Percentiles rank a stretch among this genome's conserved stretches.
These are phyloP conservation scores for Pluvialis apricaria DNA, from an alignment of 2,113 vertebrate genomes.

Conservation along the genomic window DNA sequence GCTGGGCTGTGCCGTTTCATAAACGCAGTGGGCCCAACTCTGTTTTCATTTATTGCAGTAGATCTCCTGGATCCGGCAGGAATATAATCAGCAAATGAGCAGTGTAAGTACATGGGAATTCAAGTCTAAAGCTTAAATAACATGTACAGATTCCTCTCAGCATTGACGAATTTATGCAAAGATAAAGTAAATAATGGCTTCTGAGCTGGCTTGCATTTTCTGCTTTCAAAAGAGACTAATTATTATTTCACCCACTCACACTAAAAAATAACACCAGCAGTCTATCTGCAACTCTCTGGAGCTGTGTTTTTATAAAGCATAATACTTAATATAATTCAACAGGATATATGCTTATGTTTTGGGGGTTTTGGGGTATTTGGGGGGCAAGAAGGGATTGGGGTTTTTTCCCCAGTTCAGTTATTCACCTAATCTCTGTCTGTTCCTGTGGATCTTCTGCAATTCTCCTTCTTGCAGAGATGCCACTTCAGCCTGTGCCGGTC, in stretches of 20 bases:
- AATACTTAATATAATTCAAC: not conserved
- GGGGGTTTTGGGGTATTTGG: not conserved
- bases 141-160: not conserved
- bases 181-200: not conserved
- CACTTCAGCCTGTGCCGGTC: too few species aligned
- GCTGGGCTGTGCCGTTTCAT: not conserved
- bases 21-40: not conserved
- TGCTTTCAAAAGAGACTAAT: not conserved
- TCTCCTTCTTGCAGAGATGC: not conserved
- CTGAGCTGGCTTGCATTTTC: not conserved
- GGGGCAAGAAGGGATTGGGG: not conserved
- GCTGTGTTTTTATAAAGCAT: not conserved
- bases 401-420: not conserved
- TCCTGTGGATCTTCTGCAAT: not conserved
- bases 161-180: not conserved
- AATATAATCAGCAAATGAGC: not conserved
- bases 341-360: not conserved
- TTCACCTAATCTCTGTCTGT: not conserved
- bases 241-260: not conserved
- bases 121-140: not conserved
- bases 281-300: not conserved
- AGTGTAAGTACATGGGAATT: not conserved
- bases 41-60: not conserved
- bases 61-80: not conserved
- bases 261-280: not conserved